Evolutionary conservation across 2,797 vertebrate species (phyloP), one percentile per base, ranked within the genome.

Genomic region (Xenentodon cancila): DNA sequence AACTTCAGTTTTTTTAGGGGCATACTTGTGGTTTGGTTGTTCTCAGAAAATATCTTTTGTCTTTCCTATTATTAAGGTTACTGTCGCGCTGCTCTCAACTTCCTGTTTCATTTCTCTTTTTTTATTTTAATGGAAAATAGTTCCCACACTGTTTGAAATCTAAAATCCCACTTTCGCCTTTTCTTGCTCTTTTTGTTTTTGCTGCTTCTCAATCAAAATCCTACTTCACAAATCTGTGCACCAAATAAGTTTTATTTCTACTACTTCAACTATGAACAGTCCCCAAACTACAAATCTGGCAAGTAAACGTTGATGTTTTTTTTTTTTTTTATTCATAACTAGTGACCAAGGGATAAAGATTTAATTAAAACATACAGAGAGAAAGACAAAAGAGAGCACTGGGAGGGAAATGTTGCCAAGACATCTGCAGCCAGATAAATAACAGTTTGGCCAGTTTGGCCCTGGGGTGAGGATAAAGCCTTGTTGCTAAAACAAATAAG

Each of bases 401-500:
- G 47, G 74, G 59, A 19, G 53, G 71, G 66, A 77, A 5, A n/a
- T 65, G 65, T 59, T 79, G 78, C 64, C 75, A 80, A 81, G 64
- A 71, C 2, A 62, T 89, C 78, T 84, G 72, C 47, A 72, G 67
- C 64, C 59, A 79, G 72, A 89, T 82, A 77, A 83, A 75, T 9
- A 50, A 72, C 60, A 67, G 62, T 75, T 77, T 70, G 85, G 78
- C 66, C 72, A 70, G 64, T 77, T 71, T 69, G 59, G 82, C 80
- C 81, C 73, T 67, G 63, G 53, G 85, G 84, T 86, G 75, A 85
- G 79, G 76, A 86, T 84, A 81, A 87, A 64, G 54, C 64, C 80
- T 75, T 86, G 88, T 89, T 89, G 83, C 80, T 88, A 89, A 87
- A 89, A 89, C 89, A 91, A 90, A 90, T 88, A 88, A 89, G 86